These are phyloP conservation scores for Belgica antarctica DNA, from an alignment of 2,888 invertebrate genomes.

Conservation along the genomic window DNA sequence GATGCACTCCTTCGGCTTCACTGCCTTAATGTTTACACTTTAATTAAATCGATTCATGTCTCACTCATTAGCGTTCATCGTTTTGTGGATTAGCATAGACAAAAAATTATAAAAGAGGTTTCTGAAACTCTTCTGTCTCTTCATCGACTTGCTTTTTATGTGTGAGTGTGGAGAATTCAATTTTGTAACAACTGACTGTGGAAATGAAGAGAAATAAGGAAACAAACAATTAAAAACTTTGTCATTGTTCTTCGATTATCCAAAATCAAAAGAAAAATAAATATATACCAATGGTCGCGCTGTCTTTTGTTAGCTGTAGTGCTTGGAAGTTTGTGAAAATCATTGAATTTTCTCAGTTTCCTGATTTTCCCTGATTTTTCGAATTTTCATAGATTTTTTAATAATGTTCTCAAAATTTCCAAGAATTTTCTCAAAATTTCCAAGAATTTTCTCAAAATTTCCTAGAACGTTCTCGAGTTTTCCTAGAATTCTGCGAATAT, in stretches of 20 bases:
- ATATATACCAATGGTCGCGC: conserved; percentile 20
- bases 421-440: too few species aligned
- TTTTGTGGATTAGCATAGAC: conserved; percentile 25
- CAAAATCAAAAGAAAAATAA: conserved; percentile 43
- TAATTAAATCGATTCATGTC: conserved; percentile 35
- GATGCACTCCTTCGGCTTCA: conserved; percentile 1
- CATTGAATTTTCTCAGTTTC: too few species aligned
- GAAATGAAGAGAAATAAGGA: conserved; percentile 38
- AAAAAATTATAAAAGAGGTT: conserved; percentile 14
- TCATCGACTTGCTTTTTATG: conserved; percentile 24
- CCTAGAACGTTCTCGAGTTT: too few species aligned
- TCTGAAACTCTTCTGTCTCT: neutral
- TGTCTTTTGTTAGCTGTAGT: neutral
- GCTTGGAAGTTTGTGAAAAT: neutral
- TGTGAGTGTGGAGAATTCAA: conserved; percentile 43
- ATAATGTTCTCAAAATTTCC: too few species aligned
- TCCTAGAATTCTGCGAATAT: too few species aligned
- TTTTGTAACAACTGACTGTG: conserved; percentile 43
- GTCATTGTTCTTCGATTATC: neutral
- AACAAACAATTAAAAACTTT: conserved; percentile 42
- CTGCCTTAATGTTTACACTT: neutral
- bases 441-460: too few species aligned
- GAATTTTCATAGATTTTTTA: too few species aligned
- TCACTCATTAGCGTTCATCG: conserved; percentile 42
- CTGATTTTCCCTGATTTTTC: too few species aligned